Evolutionary conservation across 2,113 vertebrate species (phyloP), one percentile per base, ranked within the genome.

Genomic region (Podarcis muralis): DNA sequence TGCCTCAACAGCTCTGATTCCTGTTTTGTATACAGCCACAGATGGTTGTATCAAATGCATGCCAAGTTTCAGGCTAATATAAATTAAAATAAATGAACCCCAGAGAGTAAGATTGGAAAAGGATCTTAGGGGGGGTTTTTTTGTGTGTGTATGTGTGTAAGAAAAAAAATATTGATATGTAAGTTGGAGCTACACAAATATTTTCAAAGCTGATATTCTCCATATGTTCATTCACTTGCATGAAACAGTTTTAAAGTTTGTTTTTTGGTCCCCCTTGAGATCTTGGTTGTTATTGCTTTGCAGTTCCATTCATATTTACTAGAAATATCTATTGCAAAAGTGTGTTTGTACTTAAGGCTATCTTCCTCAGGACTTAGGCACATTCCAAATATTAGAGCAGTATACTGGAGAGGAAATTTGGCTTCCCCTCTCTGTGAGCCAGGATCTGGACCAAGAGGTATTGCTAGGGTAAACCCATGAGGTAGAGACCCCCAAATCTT

Each of bases 81-180:
- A 81, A 87, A 84, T 40, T 89, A 59, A 90, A 89, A 75, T 48
- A n/a, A 0, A 22, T 72, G 81, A 90, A 65, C 1, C 9, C 8
- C 0, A 57, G 84, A 82, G 48, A 91, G 72, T 0, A 4, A 13
- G 7, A 87, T 9, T 81, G 18, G 72, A 37, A 89, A 85, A 72
- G 22, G 1, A 22, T 62, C 13, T 79, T 90, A 81, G 81, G 68
- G 48, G 9, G n/a, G n/a, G n/a, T n/a, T n/a, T n/a, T n/a, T 89
- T 84, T 18, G 62, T 86, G 43, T 81, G 13, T 32, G 53, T 32
- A 16, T 82, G 1, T 15, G 75, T 5, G 6, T 5, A 81, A 35
- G 69, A 48, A 23, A 7, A 76, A 85, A 6, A 76, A 81, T 87
- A 81, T 35, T 89, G 62, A 81, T 93, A 91, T 93, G 7, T 75